Percentiles rank a stretch among this genome's conserved stretches.
Conservation (phyloP, 2,888 invertebrate genomes). For the Mallateleia sp. region DNA sequence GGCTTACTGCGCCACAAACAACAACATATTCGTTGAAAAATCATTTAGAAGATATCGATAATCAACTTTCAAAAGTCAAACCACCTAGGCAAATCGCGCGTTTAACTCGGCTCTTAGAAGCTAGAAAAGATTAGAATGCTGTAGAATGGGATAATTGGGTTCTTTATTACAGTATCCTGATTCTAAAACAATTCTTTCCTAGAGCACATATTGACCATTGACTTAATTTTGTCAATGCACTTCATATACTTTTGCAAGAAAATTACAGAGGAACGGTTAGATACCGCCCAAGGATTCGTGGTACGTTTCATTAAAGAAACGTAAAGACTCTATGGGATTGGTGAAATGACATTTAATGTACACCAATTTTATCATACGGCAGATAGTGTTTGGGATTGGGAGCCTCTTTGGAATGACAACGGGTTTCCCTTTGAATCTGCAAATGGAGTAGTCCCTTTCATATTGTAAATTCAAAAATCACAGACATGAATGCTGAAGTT, state of each 20-base stretch:
- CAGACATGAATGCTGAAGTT: too few relatives aligned
- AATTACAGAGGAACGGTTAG: constrained; percentile 20
- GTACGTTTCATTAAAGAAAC: constrained; percentile 30
- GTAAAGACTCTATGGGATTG: constrained; percentile 55
- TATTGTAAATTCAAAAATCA: too few relatives aligned
- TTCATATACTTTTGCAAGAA: constrained; percentile 27
- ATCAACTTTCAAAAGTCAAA: constrained; percentile 26
- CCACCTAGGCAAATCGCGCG: constrained; percentile 40
- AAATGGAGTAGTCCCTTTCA: too few relatives aligned
- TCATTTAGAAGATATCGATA: constrained; percentile 10
- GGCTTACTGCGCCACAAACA: constrained; percentile 45
- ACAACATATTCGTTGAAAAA: not conserved
- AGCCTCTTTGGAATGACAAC: constrained; percentile 66
- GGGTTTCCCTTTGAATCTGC: constrained; percentile 67
- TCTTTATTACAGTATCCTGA: constrained; percentile 33
- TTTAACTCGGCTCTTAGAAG: constrained; percentile 24
- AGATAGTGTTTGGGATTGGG: constrained; percentile 63
- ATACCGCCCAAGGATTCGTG: constrained; percentile 42
- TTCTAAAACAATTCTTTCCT: constrained; percentile 18
- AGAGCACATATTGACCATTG: constrained; percentile 3
- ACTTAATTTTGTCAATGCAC: constrained; percentile 17
- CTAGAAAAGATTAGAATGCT: constrained; percentile 49
- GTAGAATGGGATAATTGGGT: too few relatives aligned
- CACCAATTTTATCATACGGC: too few relatives aligned
- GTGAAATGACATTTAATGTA: too few relatives aligned